Percentiles rank a stretch among this genome's conserved stretches.
phyloP scores from a whole-genome alignment of 53 echinoderm and acorn worm genomes.

The Stichopus horrens region DNA sequence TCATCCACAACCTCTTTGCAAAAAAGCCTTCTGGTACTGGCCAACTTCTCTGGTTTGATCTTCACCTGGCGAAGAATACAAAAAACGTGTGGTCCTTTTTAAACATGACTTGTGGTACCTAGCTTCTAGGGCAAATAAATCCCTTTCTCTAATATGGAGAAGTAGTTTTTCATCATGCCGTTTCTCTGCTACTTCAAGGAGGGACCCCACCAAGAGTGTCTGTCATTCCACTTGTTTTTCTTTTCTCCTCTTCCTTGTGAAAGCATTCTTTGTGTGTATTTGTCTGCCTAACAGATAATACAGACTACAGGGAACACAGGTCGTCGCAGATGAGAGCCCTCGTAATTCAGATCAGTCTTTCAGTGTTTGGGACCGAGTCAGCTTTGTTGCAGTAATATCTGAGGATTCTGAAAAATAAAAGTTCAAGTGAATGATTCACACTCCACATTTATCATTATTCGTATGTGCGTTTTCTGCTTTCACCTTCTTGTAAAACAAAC shows the following conservation, averaged over 20 bases:
- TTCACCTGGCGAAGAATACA: conserved; percentile 11
- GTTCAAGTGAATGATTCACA: not conserved
- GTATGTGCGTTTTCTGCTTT: no score
- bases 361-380: not conserved
- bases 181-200: no score
- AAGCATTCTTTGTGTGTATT: not conserved
- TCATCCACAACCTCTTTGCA: not conserved
- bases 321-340: conserved; percentile 7
- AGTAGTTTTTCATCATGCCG: not conserved
- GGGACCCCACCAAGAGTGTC: no score
- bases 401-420: not conserved
- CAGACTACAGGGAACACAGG: not conserved
- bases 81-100: not conserved
- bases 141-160: not conserved
- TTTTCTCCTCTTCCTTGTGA: not conserved
- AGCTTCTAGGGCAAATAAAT: conserved; percentile 8
- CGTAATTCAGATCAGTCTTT: conserved; percentile 10
- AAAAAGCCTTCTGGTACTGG: conserved; percentile 11
- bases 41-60: not conserved
- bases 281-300: not conserved
- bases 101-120: conserved; percentile 27
- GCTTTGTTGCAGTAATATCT: not conserved
- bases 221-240: no score
- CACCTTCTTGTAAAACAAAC: no score
- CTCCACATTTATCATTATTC: no score